These are phyloP conservation scores for Schizothorax lantsangensis DNA, from an alignment of 2,797 vertebrate genomes.

Conservation along the genomic window DNA sequence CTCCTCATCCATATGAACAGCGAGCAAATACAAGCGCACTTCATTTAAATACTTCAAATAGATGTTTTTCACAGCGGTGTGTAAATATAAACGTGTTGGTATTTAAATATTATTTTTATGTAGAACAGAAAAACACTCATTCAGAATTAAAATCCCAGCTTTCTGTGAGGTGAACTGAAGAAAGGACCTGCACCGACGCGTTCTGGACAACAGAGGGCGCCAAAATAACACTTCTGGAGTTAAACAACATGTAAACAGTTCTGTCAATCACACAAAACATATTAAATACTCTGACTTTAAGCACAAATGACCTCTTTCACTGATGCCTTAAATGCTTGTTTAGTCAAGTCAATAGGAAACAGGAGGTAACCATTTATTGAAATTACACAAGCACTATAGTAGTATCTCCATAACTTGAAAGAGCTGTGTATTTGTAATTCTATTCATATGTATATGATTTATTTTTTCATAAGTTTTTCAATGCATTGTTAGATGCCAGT, in stretches of 20 bases:
- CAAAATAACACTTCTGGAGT: neutral
- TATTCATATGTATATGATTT: too few species aligned
- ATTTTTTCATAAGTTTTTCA: too few species aligned
- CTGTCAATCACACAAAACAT: neutral
- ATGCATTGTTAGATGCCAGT: too few species aligned
- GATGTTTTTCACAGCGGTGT: neutral
- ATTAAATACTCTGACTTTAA: too few species aligned
- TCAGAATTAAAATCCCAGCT: neutral
- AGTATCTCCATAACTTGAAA: too few species aligned
- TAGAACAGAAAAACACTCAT: neutral
- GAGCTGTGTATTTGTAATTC: too few species aligned
- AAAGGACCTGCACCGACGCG: neutral
- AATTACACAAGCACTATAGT: neutral
- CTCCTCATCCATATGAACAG: too few species aligned
- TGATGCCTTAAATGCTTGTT: neutral
- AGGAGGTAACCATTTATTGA: neutral
- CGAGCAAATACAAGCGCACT: too few species aligned
- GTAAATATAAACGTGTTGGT: neutral
- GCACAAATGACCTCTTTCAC: neutral
- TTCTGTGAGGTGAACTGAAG: neutral
- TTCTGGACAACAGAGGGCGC: conserved; percentile 32
- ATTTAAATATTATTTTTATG: neutral
- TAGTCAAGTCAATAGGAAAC: too few species aligned
- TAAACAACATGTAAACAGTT: neutral
- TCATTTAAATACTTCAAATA: neutral